Conservation (phyloP, 2,888 invertebrate species). For the Clusia tigrina region DNA sequence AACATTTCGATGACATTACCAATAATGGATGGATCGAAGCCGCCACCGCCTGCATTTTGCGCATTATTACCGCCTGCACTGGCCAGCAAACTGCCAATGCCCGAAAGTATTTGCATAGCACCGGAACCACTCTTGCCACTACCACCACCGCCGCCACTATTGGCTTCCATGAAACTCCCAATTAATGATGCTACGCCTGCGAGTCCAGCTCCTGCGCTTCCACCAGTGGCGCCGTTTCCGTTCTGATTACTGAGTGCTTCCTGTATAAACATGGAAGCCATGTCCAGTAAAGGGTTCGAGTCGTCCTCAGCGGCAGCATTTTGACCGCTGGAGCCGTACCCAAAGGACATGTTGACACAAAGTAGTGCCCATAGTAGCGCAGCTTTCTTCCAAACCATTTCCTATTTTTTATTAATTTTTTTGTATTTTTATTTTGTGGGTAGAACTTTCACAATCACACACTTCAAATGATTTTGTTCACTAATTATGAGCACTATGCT, state of each 20-base stretch:
- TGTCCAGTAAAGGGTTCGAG: conserved; percentile 72
- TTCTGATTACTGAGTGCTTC: conserved; percentile 66
- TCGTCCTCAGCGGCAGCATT: conserved; percentile 66
- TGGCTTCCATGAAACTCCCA: conserved; percentile 75
- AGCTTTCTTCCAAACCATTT: conserved; percentile 54
- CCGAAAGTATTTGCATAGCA: conserved; percentile 62
- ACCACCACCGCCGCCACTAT: conserved; percentile 61
- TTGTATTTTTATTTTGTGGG: conserved; percentile 20
- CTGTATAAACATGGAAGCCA: conserved; percentile 74
- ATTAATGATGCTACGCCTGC: conserved; percentile 73
- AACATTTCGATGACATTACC: conserved; percentile 69
- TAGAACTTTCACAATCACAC: conserved; percentile 58
- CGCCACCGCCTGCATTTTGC: conserved; percentile 65
- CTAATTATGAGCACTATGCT: conserved; percentile 43
- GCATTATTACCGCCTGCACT: conserved; percentile 56
- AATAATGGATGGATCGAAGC: conserved; percentile 69
- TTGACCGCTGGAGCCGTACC: conserved; percentile 54
- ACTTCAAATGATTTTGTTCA: conserved; percentile 39
- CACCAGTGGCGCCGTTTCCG: conserved; percentile 64
- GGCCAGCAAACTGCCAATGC: conserved; percentile 59
- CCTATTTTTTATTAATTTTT: conserved; percentile 24
- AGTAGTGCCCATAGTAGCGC: conserved; percentile 51
- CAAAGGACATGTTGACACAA: conserved; percentile 53
- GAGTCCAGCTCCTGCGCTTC: conserved; percentile 58
- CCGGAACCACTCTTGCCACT: conserved; percentile 47